Evolutionary conservation across 2,888 invertebrate species (phyloP).

Genomic region (Bugula neritina): DNA sequence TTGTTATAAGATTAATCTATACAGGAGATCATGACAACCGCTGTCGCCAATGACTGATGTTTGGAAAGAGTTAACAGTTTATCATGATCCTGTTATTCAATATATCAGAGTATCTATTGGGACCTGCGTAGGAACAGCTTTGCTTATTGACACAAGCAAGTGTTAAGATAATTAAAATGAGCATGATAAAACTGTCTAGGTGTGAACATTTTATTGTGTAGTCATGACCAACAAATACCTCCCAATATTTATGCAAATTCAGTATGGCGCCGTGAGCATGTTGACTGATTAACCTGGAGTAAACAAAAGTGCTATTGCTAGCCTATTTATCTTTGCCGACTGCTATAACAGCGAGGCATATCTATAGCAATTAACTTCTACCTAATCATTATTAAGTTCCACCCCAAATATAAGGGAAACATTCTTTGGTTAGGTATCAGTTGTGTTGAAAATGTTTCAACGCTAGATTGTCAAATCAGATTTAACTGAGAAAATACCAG

Average conservation of each 20-base stretch:
- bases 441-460: neutral
- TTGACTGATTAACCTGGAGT: slow-evolving; percentile 26
- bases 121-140: slow-evolving; percentile 25
- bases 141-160: slow-evolving; percentile 26
- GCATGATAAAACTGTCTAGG: slow-evolving; percentile 27
- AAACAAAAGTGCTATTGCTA: slow-evolving; percentile 24
- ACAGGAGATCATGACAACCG: neutral
- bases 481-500: slow-evolving; percentile 14
- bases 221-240: slow-evolving; percentile 27
- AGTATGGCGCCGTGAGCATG: slow-evolving; percentile 26
- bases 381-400: neutral
- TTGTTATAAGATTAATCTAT: neutral
- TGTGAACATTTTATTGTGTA: slow-evolving; percentile 27
- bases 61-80: neutral
- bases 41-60: neutral
- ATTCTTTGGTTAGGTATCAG: neutral
- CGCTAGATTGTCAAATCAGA: neutral
- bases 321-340: slow-evolving; percentile 26
- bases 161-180: slow-evolving; percentile 28
- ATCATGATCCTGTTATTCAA: slow-evolving; percentile 5
- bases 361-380: neutral
- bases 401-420: neutral
- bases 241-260: slow-evolving; percentile 27
- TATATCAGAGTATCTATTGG: slow-evolving; percentile 18
- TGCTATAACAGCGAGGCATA: slow-evolving; percentile 13